phyloP scores from a whole-genome alignment of 2,888 invertebrate genomes.

The Trichopria drosophilae region DNA sequence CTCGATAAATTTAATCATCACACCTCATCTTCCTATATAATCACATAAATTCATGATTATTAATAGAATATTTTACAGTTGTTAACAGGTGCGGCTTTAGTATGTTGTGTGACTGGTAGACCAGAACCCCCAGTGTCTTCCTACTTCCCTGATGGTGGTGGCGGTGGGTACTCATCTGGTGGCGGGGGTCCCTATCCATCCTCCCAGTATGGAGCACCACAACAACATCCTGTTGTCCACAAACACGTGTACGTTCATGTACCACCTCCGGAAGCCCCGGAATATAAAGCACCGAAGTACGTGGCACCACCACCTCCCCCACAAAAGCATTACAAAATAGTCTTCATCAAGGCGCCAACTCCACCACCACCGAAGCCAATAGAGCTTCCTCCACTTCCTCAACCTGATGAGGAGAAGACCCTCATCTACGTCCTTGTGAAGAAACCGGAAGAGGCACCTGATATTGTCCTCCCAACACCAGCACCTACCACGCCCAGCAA shows the following conservation, averaged over 20 bases:
- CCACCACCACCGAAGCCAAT: conserved; percentile 61
- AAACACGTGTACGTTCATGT: conserved; percentile 91
- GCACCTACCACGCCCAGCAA: conserved; percentile 85
- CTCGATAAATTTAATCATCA: too few species aligned
- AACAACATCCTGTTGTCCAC: conserved; percentile 75
- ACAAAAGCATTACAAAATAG: conserved; percentile 83
- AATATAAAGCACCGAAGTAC: conserved; percentile 70
- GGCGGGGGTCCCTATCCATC: conserved; percentile 36
- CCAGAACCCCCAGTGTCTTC: conserved; percentile 55
- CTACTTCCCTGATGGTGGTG: conserved; percentile 31
- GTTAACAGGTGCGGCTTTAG: conserved; percentile 48
- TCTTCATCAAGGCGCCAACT: conserved; percentile 74
- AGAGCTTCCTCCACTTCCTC: conserved; percentile 64
- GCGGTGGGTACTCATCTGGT: conserved; percentile 38
- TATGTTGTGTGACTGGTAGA: conserved; percentile 52
- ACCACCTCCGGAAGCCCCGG: conserved; percentile 80
- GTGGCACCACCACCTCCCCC: conserved; percentile 61
- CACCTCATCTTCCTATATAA: too few species aligned
- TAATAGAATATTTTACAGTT: too few species aligned
- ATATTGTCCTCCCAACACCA: conserved; percentile 76
- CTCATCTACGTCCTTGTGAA: conserved; percentile 85
- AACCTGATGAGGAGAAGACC: conserved; percentile 87
- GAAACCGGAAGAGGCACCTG: conserved; percentile 84
- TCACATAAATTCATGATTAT: too few species aligned
- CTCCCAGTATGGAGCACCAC: conserved; percentile 61